Percentiles rank a stretch among this genome's conserved stretches.
Conservation (phyloP, 1,140 invertebrate genomes). For the Macrotrachela quadricornifera region DNA sequence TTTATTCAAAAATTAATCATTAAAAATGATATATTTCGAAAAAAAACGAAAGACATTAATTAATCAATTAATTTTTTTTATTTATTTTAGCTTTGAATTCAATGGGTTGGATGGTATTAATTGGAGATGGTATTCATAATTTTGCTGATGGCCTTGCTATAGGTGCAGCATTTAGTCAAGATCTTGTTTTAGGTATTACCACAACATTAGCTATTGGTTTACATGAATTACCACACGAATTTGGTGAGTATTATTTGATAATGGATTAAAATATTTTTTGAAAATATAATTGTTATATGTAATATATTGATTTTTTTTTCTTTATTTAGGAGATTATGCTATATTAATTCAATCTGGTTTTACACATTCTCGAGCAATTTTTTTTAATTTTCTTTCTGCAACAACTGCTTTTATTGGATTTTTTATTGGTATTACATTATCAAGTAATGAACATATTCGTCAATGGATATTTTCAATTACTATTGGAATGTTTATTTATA, state of each 20-base stretch:
- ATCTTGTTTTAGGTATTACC: constrained; percentile 21
- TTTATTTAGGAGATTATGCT: background rate
- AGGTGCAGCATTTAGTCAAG: constrained; percentile 30
- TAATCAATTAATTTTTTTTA: too few relatives aligned
- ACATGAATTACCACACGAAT: constrained; percentile 36
- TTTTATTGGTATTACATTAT: background rate
- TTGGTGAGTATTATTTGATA: constrained; percentile 26
- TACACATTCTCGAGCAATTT: background rate
- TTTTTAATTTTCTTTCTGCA: background rate
- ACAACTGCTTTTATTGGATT: background rate
- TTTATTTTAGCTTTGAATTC: constrained; percentile 11
- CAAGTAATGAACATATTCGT: background rate
- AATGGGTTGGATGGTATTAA: constrained; percentile 27
- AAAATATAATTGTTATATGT: too few relatives aligned
- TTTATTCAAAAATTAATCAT: too few relatives aligned
- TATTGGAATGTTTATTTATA: constrained; percentile 8
- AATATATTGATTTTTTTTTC: too few relatives aligned
- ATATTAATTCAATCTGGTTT: constrained; percentile 6
- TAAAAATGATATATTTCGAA: too few relatives aligned
- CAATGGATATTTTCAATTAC: constrained; percentile 3
- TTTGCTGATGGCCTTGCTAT: constrained; percentile 34
- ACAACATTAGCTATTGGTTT: constrained; percentile 32
- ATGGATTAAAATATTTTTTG: too few relatives aligned
- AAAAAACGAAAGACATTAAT: too few relatives aligned
- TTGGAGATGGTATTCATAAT: constrained; percentile 34